These are phyloP conservation scores for Patella vulgata DNA, from an alignment of 1,140 invertebrate genomes.

Conservation along the genomic window DNA sequence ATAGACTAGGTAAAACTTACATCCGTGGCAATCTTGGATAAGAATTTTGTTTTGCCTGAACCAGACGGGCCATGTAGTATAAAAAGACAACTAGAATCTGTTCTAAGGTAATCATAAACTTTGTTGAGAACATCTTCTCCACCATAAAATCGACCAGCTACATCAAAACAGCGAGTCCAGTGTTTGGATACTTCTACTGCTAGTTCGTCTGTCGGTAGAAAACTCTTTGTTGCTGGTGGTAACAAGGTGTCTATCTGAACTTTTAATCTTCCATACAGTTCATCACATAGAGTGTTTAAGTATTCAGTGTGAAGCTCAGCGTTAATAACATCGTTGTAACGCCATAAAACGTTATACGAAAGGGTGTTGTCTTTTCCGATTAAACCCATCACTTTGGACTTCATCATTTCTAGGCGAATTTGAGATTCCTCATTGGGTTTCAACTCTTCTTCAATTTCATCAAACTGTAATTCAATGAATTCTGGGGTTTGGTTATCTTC, in stretches of 20 bases:
- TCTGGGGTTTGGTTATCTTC: slow-evolving; percentile 36
- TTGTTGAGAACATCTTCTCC: slow-evolving; percentile 82
- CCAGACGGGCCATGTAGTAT: slow-evolving; percentile 55
- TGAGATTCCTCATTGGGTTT: slow-evolving; percentile 41
- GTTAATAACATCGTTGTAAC: slow-evolving; percentile 59
- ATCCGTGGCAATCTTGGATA: slow-evolving; percentile 70
- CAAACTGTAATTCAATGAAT: slow-evolving; percentile 51
- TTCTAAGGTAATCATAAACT: slow-evolving; percentile 86
- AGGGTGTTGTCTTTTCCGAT: slow-evolving; percentile 42
- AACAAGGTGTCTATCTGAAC: slow-evolving; percentile 46
- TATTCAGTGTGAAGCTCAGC: slow-evolving; percentile 56
- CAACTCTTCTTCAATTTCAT: slow-evolving; percentile 44
- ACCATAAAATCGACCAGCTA: slow-evolving; percentile 78
- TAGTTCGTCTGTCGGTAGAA: slow-evolving; percentile 18
- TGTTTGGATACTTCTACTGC: slow-evolving; percentile 47
- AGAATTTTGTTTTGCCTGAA: slow-evolving; percentile 55
- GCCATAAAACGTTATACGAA: slow-evolving; percentile 57
- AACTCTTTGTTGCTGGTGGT: slow-evolving; percentile 7
- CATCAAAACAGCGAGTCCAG: slow-evolving; percentile 39
- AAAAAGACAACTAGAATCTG: slow-evolving; percentile 74
- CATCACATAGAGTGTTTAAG: slow-evolving; percentile 37
- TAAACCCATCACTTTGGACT: slow-evolving; percentile 29
- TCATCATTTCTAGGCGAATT: slow-evolving; percentile 41
- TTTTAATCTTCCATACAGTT: slow-evolving; percentile 28
- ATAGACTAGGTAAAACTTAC: too few species aligned